Evolutionary conservation across 2,113 vertebrate genomes (phyloP).

Genomic region (Rhagologus leucostigma): DNA sequence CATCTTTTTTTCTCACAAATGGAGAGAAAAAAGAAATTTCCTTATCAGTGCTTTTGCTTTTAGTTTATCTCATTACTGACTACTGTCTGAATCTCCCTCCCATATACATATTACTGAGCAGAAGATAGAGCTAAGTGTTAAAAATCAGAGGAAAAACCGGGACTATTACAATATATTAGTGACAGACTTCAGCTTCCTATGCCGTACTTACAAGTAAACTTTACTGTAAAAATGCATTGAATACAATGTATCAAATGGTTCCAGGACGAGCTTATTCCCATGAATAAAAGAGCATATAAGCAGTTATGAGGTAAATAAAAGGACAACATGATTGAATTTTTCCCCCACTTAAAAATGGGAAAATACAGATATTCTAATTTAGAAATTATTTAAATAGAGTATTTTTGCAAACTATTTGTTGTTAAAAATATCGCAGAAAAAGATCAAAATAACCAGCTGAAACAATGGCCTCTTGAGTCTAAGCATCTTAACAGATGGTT

Average conservation of each 20-base stretch:
- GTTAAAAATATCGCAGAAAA: neutral
- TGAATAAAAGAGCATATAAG: neutral
- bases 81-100: neutral
- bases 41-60: neutral
- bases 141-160: neutral
- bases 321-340: fast-evolving
- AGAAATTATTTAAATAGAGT: neutral
- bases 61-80: neutral
- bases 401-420: neutral
- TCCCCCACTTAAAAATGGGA: neutral
- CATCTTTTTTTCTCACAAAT: too few species aligned
- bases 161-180: neutral
- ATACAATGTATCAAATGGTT: neutral
- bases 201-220: neutral
- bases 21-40: neutral
- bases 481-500: conserved; percentile 44
- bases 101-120: neutral
- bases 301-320: neutral
- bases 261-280: neutral
- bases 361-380: neutral
- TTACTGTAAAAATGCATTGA: neutral
- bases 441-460: conserved; percentile 22
- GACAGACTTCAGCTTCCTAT: neutral
- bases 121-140: neutral
- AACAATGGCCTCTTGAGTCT: conserved; percentile 16